Evolutionary conservation across 1,140 invertebrate genomes (phyloP).

Genomic region (Chionoecetes opilio): DNA sequence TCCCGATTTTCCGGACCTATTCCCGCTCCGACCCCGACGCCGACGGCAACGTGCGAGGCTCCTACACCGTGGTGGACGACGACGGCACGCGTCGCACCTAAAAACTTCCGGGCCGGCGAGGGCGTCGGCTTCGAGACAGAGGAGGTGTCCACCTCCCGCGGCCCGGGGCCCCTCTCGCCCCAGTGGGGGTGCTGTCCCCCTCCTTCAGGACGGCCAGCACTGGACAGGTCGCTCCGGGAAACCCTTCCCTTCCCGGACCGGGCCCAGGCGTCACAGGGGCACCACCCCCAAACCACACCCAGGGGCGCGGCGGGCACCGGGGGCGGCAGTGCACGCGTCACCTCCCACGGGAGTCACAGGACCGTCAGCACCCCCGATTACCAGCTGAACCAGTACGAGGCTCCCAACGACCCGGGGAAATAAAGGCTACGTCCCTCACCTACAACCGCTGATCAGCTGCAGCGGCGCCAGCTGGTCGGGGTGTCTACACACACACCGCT

Average conservation of each 20-base stretch:
- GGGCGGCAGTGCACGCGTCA: not conserved
- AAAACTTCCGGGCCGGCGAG: constrained; percentile 73
- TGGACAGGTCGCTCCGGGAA: not conserved
- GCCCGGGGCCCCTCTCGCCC: constrained; percentile 46
- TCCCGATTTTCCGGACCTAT: constrained; percentile 81
- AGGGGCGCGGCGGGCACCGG: not conserved
- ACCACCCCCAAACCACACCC: too few relatives aligned
- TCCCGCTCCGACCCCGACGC: constrained; percentile 80
- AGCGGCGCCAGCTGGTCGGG: not conserved
- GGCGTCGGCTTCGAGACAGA: constrained; percentile 80
- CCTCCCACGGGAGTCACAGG: not conserved
- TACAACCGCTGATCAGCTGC: constrained; percentile 46
- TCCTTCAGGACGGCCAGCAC: constrained; percentile 32
- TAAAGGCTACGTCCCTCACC: constrained; percentile 64
- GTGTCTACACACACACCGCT: constrained; percentile 22
- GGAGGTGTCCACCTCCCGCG: constrained; percentile 68
- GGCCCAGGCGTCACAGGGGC: not conserved
- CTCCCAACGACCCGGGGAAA: constrained; percentile 44
- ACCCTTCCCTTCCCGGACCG: not conserved
- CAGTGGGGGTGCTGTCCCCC: not conserved
- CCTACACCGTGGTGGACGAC: constrained; percentile 83
- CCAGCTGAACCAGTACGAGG: constrained; percentile 63
- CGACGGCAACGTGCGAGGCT: constrained; percentile 82
- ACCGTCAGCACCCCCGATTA: not conserved
- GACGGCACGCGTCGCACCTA: constrained; percentile 76